Evolutionary conservation across 2,888 invertebrate species (phyloP), one percentile per base, ranked within the genome.

Genomic region (Amiota mariae): DNA sequence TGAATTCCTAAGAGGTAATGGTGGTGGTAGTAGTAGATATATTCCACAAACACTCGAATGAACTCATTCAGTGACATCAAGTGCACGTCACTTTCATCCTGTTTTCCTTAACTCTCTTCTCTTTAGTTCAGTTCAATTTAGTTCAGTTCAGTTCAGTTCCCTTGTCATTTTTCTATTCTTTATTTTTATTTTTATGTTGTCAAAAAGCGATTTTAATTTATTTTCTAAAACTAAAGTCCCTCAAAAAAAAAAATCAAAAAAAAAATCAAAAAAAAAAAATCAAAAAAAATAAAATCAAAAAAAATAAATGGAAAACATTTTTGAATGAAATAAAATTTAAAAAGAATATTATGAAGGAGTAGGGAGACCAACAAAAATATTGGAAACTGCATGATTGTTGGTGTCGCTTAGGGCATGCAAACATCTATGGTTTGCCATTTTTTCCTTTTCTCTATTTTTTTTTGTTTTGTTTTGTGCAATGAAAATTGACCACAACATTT

Each of bases 401-500:
- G 8, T 36, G 36, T 6, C 36, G 0, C 36, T 6, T 36, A 6
- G 4, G 2, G 36, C 36, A 36, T 2, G 36, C 36, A 36, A 2
- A 0, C 36, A 36, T 6, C 2, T 36, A 36, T 36, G 8, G 36
- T 54, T 54, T 54, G 13, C 12, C n/a, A 12, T 54, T 54, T 54
- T 54, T 54, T 54, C 10, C 1, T n/a, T 54, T n/a, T 54, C 12
- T 54, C 54, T 54, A 3, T 54, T 10, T 4, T 54, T 12, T n/a
- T 10, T 54, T 11, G 8, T 8, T 63, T 63, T 63, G 24, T 13
- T 57, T 24, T 51, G 1, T 18, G 36, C 36, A 36, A 36, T 36
- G 36, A 54, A 68, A 54, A 68, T 24, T 68, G 67, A 68, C 51
- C 84, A 84, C 81, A 85, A 79, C 80, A 80, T 77, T 84, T 82